Conservation (phyloP, 1,140 invertebrate genomes). For the Cydia fagiglandana region DNA sequence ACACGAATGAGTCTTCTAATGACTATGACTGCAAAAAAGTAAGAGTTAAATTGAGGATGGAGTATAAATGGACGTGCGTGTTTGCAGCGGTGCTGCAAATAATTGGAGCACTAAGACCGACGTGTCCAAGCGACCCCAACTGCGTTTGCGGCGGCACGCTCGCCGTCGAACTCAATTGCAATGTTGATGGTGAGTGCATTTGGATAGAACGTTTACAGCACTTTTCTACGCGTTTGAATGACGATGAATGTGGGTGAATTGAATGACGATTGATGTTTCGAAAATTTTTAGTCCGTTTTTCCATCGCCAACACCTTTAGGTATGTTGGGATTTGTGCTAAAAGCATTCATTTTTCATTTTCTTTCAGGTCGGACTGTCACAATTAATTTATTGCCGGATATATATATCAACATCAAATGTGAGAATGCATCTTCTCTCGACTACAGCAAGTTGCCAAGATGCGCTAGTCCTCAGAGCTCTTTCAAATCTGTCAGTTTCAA, state of each 20-base stretch:
- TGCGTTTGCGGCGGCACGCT: slow-evolving; percentile 73
- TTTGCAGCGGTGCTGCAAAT: slow-evolving; percentile 59
- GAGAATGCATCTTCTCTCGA: slow-evolving; percentile 63
- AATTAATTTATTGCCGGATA: slow-evolving; percentile 67
- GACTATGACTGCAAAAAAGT: slow-evolving; percentile 40
- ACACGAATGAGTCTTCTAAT: slow-evolving; percentile 18
- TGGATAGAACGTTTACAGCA: slow-evolving; percentile 38
- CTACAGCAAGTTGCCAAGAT: slow-evolving; percentile 68
- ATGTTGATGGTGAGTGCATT: slow-evolving; percentile 72
- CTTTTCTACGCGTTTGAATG: slow-evolving; percentile 14
- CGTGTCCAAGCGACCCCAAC: slow-evolving; percentile 72
- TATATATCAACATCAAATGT: slow-evolving; percentile 70
- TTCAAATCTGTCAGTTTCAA: slow-evolving; percentile 75
- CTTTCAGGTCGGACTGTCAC: slow-evolving; percentile 64
- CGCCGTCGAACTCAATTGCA: slow-evolving; percentile 72
- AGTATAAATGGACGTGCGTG: slow-evolving; percentile 55
- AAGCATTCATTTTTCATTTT: background rate
- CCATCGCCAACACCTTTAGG: slow-evolving; percentile 19
- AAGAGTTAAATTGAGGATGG: slow-evolving; percentile 53
- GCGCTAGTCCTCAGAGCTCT: slow-evolving; percentile 56
- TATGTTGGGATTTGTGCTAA: background rate
- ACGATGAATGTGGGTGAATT: background rate
- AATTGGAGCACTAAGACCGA: slow-evolving; percentile 60
- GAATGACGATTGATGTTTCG: background rate
- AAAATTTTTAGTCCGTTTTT: slow-evolving; percentile 34